Conservation (phyloP, 2,113 vertebrate species). For the Laterallus jamaicensis region DNA sequence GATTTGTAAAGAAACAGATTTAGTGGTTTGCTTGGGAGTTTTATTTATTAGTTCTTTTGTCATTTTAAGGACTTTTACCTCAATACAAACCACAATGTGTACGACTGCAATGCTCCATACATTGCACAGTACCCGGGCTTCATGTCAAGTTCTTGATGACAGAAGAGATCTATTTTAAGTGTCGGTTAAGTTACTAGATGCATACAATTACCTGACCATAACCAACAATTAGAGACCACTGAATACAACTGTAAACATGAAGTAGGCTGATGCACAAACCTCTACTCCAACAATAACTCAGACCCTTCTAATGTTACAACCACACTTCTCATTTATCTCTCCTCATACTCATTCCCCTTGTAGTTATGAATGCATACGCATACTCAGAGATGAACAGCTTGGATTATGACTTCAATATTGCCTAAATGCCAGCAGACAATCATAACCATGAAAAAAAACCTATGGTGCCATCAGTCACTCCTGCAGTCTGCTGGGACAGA, state of each 20-base stretch:
- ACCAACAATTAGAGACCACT: neutral
- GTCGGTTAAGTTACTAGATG: neutral
- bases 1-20: neutral
- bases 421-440: neutral
- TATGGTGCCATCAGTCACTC: neutral
- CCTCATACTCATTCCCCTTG: neutral
- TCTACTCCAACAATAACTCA: neutral
- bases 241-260: neutral
- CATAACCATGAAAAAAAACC: neutral
- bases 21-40: neutral
- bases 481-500: neutral
- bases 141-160: neutral
- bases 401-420: neutral
- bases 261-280: rapidly evolving
- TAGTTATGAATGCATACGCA: neutral
- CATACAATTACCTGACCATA: neutral
- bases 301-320: neutral
- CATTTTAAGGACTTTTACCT: neutral
- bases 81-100: rapidly evolving
- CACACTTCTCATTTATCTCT: neutral
- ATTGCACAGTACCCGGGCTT: neutral
- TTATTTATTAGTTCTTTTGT: too few relatives aligned
- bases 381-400: neutral
- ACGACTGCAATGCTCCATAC: neutral
- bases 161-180: neutral